Evolutionary conservation across 1,140 invertebrate species (phyloP), one percentile per base, ranked within the genome.

Genomic region (Aradophagus sp.): DNA sequence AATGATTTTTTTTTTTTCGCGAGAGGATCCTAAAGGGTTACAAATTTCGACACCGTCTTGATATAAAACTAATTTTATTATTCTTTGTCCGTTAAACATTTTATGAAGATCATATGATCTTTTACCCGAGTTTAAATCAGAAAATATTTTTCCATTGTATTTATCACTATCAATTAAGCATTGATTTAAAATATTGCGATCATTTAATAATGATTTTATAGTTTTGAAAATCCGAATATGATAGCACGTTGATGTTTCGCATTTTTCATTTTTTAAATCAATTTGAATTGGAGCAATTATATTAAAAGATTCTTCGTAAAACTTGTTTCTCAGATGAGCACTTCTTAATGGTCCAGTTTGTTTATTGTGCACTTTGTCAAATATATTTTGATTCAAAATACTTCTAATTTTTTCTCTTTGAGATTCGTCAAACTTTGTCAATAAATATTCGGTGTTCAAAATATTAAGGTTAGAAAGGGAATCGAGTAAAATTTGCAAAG

Each of bases 181-280:
- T 31, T 66, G 42, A 10, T 15, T 16, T 29, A 66, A 66, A 50
- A 67, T 16, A 44, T 63, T 39, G 11, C 13, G 39, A 42, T 62
- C 47, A 1, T 13, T 23, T 14, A 74, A 47, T 7, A 74, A 13
- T 10, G 6, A 15, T 32, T 58, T 23, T 10, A 70, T 27, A 6
- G 56, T 74, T 53, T 70, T 5, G 8, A 74, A 48, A 53, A 70
- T 67, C 11, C 66, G 67, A 13, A 74, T 42, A 34, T 74, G 67
- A 45, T 48, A 65, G 17, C 16, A 48, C 5, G 3, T 29, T 29
- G 47, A 52, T 3, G n/a, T 15, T 29, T 52, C 38, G n/a, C 38
- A 29, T 0, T 35, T 23, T 8, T 62, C 45, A 20, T 50, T 52
- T 42, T 44, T 52, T 20, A 53, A 53, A 13, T 53, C 15, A 27